These are phyloP conservation scores for Hypselothyrea guttata DNA, from an alignment of 2,888 invertebrate species.

Conservation along the genomic window DNA sequence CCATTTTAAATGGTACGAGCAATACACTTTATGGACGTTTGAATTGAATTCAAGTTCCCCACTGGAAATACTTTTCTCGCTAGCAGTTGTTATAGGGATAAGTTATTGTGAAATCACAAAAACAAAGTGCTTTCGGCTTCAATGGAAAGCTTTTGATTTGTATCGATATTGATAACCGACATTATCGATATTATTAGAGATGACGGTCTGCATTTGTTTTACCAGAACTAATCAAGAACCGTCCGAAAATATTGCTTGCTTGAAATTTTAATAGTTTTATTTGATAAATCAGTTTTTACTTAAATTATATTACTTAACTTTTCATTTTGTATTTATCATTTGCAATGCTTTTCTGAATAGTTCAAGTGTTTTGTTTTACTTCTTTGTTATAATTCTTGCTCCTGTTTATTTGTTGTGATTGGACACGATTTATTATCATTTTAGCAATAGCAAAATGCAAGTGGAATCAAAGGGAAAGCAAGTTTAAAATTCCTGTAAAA, in stretches of 20 bases:
- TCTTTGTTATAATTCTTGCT: slow-evolving; percentile 31
- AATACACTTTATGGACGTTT: too few species aligned
- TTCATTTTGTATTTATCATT: slow-evolving; percentile 35
- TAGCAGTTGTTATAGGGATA: too few species aligned
- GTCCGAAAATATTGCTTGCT: background rate
- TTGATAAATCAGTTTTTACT: slow-evolving; percentile 56
- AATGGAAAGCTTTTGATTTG: too few species aligned
- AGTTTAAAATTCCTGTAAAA: slow-evolving; percentile 21
- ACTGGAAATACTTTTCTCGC: too few species aligned
- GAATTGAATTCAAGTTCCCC: too few species aligned
- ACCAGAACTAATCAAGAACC: too few species aligned
- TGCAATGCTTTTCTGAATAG: slow-evolving; percentile 34
- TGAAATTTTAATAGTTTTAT: slow-evolving; percentile 49
- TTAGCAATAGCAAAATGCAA: slow-evolving; percentile 20
- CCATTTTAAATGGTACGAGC: too few species aligned
- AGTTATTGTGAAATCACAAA: too few species aligned
- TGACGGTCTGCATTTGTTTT: too few species aligned
- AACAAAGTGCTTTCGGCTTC: too few species aligned
- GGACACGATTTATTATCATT: slow-evolving; percentile 15
- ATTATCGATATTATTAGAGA: background rate
- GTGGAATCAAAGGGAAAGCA: slow-evolving; percentile 1
- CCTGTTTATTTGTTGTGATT: slow-evolving; percentile 12
- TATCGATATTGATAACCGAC: too few species aligned
- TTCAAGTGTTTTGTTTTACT: slow-evolving; percentile 38
- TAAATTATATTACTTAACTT: slow-evolving; percentile 50